Conservation (phyloP, 2,888 invertebrate genomes). For the Miltochrista miniata region DNA sequence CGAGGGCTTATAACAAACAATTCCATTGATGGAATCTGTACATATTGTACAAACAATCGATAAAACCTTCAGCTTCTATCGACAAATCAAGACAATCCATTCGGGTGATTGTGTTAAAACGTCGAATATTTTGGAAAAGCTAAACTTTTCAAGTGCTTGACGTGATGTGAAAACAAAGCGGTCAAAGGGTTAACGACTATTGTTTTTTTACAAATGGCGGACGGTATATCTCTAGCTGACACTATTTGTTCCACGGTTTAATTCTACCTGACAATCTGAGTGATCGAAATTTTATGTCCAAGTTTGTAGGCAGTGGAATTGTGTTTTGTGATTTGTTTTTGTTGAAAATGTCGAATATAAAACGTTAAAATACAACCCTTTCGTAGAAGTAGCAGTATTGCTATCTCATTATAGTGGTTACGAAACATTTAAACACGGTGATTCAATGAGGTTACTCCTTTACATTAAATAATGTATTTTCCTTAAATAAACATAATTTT, state of each 20-base stretch:
- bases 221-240: slow-evolving; percentile 30
- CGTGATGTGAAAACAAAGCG: slow-evolving; percentile 49
- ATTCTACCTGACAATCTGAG: slow-evolving; percentile 9
- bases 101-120: slow-evolving; percentile 42
- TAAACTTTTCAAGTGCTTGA: slow-evolving; percentile 50
- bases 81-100: slow-evolving; percentile 45
- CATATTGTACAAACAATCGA: slow-evolving; percentile 1
- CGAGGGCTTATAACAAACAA: too few species aligned
- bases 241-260: slow-evolving; percentile 26
- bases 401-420: too few species aligned
- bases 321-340: too few species aligned
- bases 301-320: too few species aligned
- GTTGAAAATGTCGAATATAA: too few species aligned
- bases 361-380: too few species aligned
- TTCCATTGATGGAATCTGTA: not conserved
- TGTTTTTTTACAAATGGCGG: slow-evolving; percentile 38
- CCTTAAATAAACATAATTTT: too few species aligned
- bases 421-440: too few species aligned
- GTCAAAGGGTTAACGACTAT: slow-evolving; percentile 47
- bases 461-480: too few species aligned
- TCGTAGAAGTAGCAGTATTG: too few species aligned
- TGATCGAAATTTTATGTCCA: slow-evolving; percentile 3
- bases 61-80: slow-evolving; percentile 27
- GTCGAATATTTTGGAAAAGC: slow-evolving; percentile 50
- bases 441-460: too few species aligned